These are phyloP conservation scores for Microchrysa polita DNA, from an alignment of 2,888 invertebrate species.

Conservation along the genomic window DNA sequence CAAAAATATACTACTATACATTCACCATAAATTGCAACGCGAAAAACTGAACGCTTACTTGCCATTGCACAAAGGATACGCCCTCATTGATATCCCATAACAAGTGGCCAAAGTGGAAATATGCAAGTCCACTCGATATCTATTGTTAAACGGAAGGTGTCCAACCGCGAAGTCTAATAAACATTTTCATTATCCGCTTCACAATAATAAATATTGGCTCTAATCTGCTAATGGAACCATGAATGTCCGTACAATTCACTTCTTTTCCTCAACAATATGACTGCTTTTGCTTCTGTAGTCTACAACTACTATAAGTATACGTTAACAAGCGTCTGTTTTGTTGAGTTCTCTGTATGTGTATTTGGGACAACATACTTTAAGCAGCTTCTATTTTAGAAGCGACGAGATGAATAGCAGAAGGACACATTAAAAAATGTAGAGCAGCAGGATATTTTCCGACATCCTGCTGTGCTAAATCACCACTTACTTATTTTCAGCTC, in stretches of 20 bases:
- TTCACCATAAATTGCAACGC: background rate
- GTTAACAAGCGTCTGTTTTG: background rate
- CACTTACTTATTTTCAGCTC: constrained; percentile 48
- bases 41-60: background rate
- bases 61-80: background rate
- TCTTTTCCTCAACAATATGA: constrained; percentile 28
- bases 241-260: constrained; percentile 44
- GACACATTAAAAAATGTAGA: constrained; percentile 41
- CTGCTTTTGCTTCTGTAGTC: background rate
- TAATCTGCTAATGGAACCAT: constrained; percentile 50
- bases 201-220: constrained; percentile 47
- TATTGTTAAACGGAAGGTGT: constrained; percentile 44
- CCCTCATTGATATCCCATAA: background rate
- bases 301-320: background rate
- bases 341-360: background rate
- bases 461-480: constrained; percentile 49
- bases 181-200: constrained; percentile 49
- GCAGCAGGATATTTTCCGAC: constrained; percentile 47
- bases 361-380: background rate
- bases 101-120: constrained; percentile 18
- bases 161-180: constrained; percentile 51
- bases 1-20: background rate
- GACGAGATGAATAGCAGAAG: background rate
- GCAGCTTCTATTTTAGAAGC: constrained; percentile 2
- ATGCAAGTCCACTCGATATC: background rate